Evolutionary conservation across 1,140 invertebrate genomes (phyloP).

Genomic region (Drosophila navojoa): DNA sequence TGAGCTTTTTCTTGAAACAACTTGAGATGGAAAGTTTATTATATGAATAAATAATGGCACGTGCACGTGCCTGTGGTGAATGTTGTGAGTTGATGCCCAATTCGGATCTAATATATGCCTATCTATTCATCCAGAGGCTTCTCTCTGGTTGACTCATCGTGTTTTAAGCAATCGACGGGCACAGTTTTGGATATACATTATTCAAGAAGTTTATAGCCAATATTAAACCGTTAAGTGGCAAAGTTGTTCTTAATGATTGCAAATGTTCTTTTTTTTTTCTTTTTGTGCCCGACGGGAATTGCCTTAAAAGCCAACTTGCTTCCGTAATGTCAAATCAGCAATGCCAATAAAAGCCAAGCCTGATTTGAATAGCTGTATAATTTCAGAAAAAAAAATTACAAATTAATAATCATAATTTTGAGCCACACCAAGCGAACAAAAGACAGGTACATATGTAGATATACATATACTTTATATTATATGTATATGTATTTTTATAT

Average conservation of each 20-base stretch:
- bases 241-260: constrained; percentile 22
- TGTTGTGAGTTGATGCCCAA: too few species aligned
- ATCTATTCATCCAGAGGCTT: background rate
- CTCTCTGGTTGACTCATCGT: background rate
- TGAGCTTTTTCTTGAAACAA: too few species aligned
- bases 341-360: constrained; percentile 36
- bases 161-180: background rate
- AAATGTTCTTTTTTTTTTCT: constrained; percentile 26
- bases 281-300: constrained; percentile 23
- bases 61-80: too few species aligned
- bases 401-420: constrained; percentile 55
- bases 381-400: constrained; percentile 38
- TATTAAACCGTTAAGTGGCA: constrained; percentile 32
- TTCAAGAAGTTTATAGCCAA: constrained; percentile 13
- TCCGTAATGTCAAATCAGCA: constrained; percentile 64
- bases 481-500: constrained; percentile 11
- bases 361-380: constrained; percentile 70
- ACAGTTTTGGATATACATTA: constrained; percentile 8
- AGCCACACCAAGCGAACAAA: constrained; percentile 12
- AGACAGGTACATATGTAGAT: background rate
- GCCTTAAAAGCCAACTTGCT: constrained; percentile 70
- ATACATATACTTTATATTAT: background rate
- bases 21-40: too few species aligned
- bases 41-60: too few species aligned
- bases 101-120: too few species aligned